Evolutionary conservation across 35 echinoderm and acorn worm species (phyloP).

Genomic region (Strongylocentrotus purpuratus): DNA sequence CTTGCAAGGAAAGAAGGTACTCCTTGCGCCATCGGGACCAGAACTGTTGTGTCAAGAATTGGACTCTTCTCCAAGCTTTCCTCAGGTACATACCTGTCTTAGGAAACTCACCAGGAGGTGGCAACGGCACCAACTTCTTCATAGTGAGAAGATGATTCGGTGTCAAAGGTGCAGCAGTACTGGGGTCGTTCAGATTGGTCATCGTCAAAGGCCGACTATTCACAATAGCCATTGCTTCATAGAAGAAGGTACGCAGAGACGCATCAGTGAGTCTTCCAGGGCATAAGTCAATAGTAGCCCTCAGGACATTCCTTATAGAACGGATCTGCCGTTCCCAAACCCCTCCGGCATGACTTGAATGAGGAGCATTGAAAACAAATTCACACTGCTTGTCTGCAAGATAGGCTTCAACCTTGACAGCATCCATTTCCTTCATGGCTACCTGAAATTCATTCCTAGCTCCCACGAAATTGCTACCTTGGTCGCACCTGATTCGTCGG

Average conservation of each 20-base stretch:
- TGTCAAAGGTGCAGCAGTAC: constrained; percentile 55
- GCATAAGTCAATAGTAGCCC: neutral
- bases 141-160: constrained; percentile 57
- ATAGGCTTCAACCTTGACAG: constrained; percentile 3
- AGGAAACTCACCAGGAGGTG: constrained; percentile 51
- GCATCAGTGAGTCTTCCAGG: constrained; percentile 4
- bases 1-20: constrained; percentile 45
- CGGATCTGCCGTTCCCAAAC: constrained; percentile 72
- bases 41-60: constrained; percentile 59
- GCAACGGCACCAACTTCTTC: constrained; percentile 32
- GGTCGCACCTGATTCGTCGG: constrained; percentile 53
- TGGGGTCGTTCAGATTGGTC: constrained; percentile 61
- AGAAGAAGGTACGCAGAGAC: neutral
- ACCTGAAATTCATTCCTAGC: constrained; percentile 59
- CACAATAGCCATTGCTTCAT: constrained; percentile 64
- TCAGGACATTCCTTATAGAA: constrained; percentile 50
- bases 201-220: constrained; percentile 68
- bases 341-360: constrained; percentile 56
- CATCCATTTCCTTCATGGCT: constrained; percentile 59
- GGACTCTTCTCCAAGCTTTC: constrained; percentile 65
- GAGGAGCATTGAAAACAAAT: too few species aligned
- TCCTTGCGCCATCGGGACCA: constrained; percentile 78
- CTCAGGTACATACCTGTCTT: constrained; percentile 57
- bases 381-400: constrained; percentile 28
- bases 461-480: constrained; percentile 80